Evolutionary conservation across 2,888 invertebrate species (phyloP), one percentile per base, ranked within the genome.

Genomic region (Heliconius ethilla): DNA sequence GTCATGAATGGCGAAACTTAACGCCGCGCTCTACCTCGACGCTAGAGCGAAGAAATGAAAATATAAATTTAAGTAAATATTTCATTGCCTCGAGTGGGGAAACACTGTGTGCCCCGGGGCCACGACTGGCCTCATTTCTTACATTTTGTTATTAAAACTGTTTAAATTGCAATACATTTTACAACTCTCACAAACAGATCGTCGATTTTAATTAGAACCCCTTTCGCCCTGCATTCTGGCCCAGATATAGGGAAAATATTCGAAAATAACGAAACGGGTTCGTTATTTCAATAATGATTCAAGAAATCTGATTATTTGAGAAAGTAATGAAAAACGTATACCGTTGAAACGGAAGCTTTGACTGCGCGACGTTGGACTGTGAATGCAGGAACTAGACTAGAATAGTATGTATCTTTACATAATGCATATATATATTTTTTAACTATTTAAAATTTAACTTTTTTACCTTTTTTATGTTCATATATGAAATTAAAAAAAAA

Each of bases 301-400:
- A 59, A 59, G 33, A 72, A 72, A 70, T 75, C 3, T 33, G 70
- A 70, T 75, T 27, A 55, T 75, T 78, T 65, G 67, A 67, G 63
- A 37, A 40, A 62, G 40, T 62, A 75, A 63, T 70, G 29, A 55
- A 78, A 75, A 78, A 62, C 25, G 22, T 65, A 62, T 29, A 27
- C 37, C n/a, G 51, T 10, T 51, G 65, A 22, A 66, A 65, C 27
- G 70, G 27, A 65, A 29, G 6, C 45, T 70, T 51, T 29, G 15
- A 37, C n/a, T 51, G 15, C 22, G 40, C 6, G 22, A 27, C 27
- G 70, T 62, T 59, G 15, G 55, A 25, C n/a, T 13, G 55, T 18
- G 25, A 55, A n/a, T 51, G 33, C 33, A n/a, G 72, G 25, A 25
- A 33, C 33, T 33, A n/a, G 37, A 59, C 25, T 25, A 69, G 69